Evolutionary conservation across 2,113 vertebrate species (phyloP), one percentile per base, ranked within the genome.

Genomic region (Sialia sialis): DNA sequence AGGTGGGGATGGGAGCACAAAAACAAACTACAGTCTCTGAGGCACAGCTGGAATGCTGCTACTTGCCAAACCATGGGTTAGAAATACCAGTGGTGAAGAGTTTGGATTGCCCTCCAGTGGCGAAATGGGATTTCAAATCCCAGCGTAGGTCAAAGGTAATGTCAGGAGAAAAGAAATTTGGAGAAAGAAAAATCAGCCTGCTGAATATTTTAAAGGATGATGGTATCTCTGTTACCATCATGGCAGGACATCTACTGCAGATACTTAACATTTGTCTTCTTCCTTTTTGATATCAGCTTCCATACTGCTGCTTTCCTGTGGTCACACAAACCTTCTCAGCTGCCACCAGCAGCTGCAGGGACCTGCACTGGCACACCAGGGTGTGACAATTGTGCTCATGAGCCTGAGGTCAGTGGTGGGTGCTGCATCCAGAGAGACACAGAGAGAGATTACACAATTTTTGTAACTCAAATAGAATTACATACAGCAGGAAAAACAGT

Each of bases 21-120:
- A 79, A 83, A 3, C 51, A 69, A 84, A 17, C 21, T 55, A 14
- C 16, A 43, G 52, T 29, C 27, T 60, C 26, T 59, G 26, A 67
- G 25, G 16, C 17, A 29, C 18, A 51, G 52, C 17, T 23, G 26
- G 13, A 22, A 30, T 26, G 9, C 16, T 62, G 67, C 51, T 69
- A 22, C 21, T 49, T 38, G 34, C 16, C 13, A 69, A 87, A 46
- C 17, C 25, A 15, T 7, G 20, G 48, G 26, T 21, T 87, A 52
- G 22, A 85, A 56, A 10, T 56, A 68, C 22, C 48, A 41, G 25
- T 26, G 74, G 39, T 64, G 51, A 80, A 56, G 81, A 72, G 51
- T 94, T 88, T 74, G 79, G 67, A 80, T 90, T 88, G 92, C 70
- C 70, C 75, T 93, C 78, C 92, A 85, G 63, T 55, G 82, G 78